These are phyloP conservation scores for Octopus bimaculoides DNA, from an alignment of 1,140 invertebrate species.

Conservation along the genomic window DNA sequence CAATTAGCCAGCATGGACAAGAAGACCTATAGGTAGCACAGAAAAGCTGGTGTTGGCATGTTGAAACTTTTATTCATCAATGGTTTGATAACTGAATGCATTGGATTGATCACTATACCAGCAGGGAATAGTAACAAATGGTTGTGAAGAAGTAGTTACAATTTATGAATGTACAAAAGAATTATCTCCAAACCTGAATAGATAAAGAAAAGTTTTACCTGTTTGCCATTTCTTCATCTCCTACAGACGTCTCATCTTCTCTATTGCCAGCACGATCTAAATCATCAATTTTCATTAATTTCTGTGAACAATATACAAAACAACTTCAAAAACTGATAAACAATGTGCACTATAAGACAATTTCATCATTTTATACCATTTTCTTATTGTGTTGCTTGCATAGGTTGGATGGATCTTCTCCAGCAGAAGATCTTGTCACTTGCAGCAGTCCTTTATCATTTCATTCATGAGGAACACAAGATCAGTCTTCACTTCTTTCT, in stretches of 20 bases:
- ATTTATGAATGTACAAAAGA: too few relatives aligned
- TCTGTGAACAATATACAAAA: constrained; percentile 18
- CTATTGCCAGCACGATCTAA: constrained; percentile 20
- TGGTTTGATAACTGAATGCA: too few relatives aligned
- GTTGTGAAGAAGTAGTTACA: too few relatives aligned
- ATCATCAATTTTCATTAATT: constrained; percentile 24
- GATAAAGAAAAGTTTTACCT: constrained; percentile 11
- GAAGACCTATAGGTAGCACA: too few relatives aligned
- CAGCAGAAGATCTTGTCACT: background rate
- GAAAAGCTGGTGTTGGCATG: too few relatives aligned
- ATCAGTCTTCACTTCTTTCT: too few relatives aligned
- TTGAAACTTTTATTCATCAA: too few relatives aligned
- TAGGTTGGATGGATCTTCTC: background rate
- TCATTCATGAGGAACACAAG: background rate
- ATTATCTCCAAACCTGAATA: too few relatives aligned
- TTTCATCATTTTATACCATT: too few relatives aligned
- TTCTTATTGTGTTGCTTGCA: background rate
- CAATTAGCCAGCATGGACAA: too few relatives aligned
- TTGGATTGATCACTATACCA: too few relatives aligned
- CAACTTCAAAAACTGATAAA: background rate
- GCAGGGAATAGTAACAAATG: too few relatives aligned
- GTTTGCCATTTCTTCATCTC: constrained; percentile 24
- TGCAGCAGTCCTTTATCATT: background rate
- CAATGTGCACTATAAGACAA: background rate
- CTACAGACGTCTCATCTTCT: constrained; percentile 20